Conservation (phyloP, 1,140 invertebrate species). For the Trypoxylus dichotomus region DNA sequence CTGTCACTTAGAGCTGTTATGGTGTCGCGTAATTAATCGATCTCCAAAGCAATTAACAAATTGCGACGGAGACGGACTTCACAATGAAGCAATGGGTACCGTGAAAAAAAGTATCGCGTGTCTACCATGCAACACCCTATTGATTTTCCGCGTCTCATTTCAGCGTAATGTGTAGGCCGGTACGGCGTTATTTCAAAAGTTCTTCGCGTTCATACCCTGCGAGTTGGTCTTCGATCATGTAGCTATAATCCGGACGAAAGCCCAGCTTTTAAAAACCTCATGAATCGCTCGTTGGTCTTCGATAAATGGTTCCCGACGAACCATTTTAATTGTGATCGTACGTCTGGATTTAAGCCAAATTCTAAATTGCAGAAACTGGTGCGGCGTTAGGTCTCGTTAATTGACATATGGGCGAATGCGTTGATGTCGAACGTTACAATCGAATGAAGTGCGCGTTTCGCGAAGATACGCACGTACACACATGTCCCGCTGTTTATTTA, state of each 20-base stretch:
- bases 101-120: not conserved
- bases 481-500: not conserved
- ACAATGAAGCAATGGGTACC: not conserved
- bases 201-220: too few relatives aligned
- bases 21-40: not conserved
- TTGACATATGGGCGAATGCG: not conserved
- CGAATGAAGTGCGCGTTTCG: not conserved
- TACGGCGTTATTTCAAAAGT: not conserved
- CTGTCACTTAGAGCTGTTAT: too few relatives aligned
- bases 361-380: too few relatives aligned
- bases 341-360: too few relatives aligned
- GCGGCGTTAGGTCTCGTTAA: too few relatives aligned
- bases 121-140: not conserved
- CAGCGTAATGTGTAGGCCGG: not conserved
- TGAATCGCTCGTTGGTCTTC: too few relatives aligned
- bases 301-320: too few relatives aligned
- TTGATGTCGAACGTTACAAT: not conserved
- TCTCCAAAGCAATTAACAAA: conserved; percentile 9
- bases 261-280: too few relatives aligned
- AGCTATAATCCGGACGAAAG: too few relatives aligned
- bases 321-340: not conserved
- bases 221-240: too few relatives aligned
- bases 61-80: not conserved
- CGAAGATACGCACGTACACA: not conserved
- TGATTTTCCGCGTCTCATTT: conserved; percentile 7